Conservation (phyloP, 2,888 invertebrate species). For the Boloria selene region DNA sequence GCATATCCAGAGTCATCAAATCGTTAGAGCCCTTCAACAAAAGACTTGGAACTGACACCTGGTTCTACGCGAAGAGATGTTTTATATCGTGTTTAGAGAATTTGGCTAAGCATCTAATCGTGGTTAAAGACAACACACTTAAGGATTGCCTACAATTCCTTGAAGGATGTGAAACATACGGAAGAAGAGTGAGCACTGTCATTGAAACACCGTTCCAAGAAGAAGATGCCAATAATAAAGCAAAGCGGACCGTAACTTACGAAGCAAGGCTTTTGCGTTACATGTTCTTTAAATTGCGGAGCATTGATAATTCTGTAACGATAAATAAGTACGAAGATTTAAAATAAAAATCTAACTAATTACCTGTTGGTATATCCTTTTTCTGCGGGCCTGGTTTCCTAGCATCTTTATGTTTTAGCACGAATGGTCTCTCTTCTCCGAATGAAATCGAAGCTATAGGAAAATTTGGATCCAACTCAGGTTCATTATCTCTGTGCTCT, state of each 20-base stretch:
- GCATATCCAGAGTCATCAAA: constrained; percentile 97
- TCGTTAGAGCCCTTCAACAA: constrained; percentile 96
- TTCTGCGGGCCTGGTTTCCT: constrained; percentile 74
- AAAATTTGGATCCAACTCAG: constrained; percentile 81
- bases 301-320: constrained; percentile 78
- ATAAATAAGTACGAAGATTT: constrained; percentile 80
- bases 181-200: constrained; percentile 90
- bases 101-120: constrained; percentile 94
- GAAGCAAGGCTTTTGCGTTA: constrained; percentile 93
- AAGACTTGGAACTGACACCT: constrained; percentile 98
- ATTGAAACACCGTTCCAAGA: constrained; percentile 91
- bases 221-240: constrained; percentile 85
- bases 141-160: constrained; percentile 94
- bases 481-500: constrained; percentile 87
- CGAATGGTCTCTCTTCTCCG: constrained; percentile 85
- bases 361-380: constrained; percentile 71
- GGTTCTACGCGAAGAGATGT: constrained; percentile 98
- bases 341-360: constrained; percentile 57
- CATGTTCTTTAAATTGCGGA: constrained; percentile 87
- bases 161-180: constrained; percentile 94
- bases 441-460: constrained; percentile 87
- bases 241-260: constrained; percentile 95
- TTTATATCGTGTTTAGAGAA: constrained; percentile 96
- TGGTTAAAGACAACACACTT: constrained; percentile 92
- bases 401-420: constrained; percentile 84